These are phyloP conservation scores for Branchellion lobata DNA, from an alignment of 2,888 invertebrate species.

Conservation along the genomic window DNA sequence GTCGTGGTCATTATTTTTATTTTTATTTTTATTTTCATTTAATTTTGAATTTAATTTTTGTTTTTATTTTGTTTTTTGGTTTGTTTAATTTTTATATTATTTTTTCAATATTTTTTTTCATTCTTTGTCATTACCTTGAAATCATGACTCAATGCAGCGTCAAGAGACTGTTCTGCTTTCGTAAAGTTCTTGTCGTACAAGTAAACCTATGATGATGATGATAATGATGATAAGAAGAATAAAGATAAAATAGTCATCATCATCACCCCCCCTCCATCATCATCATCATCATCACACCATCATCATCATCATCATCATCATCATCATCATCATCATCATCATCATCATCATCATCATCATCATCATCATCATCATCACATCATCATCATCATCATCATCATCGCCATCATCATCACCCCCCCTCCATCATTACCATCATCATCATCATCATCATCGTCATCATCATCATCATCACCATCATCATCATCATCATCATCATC, in stretches of 20 bases:
- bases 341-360: conserved; percentile 10
- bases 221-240: too few relatives aligned
- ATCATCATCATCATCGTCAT: background rate
- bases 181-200: conserved; percentile 66
- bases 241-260: too few relatives aligned
- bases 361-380: background rate
- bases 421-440: conserved; percentile 51
- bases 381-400: conserved; percentile 2
- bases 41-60: too few relatives aligned
- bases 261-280: too few relatives aligned
- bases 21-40: too few relatives aligned
- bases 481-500: background rate
- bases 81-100: too few relatives aligned
- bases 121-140: too few relatives aligned
- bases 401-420: background rate
- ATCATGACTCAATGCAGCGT: conserved; percentile 85
- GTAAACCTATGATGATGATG: conserved; percentile 3
- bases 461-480: conserved; percentile 16
- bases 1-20: too few relatives aligned
- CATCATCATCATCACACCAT: too few relatives aligned
- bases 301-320: conserved; percentile 14
- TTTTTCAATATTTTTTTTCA: too few relatives aligned
- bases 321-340: background rate
- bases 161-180: conserved; percentile 80
- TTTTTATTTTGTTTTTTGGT: too few relatives aligned